Conservation (phyloP, 2,888 invertebrate species). For the Cacoxenus indagator region DNA sequence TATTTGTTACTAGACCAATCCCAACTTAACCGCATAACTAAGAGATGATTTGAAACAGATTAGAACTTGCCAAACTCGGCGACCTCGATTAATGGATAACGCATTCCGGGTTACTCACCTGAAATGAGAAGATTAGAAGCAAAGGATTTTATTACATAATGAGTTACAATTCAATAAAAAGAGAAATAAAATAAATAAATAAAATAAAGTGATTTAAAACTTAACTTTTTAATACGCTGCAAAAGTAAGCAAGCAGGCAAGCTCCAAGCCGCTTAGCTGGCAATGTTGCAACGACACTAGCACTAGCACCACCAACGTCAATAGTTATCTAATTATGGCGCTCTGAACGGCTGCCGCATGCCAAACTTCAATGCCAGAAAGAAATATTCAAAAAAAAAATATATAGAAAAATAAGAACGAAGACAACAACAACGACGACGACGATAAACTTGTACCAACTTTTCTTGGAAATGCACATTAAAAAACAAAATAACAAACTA, state of each 20-base stretch:
- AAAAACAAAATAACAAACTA: slow-evolving; percentile 10
- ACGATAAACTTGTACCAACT: slow-evolving; percentile 22
- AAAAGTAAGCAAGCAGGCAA: too few species aligned
- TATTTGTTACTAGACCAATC: too few species aligned
- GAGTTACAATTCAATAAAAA: background rate
- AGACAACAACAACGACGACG: background rate
- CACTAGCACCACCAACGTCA: too few species aligned
- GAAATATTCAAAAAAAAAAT: background rate
- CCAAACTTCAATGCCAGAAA: background rate
- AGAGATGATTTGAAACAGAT: background rate
- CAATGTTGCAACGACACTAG: too few species aligned
- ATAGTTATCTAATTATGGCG: slow-evolving; percentile 40
- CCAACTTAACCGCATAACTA: too few species aligned
- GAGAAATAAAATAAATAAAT: slow-evolving; percentile 3
- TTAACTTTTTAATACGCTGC: too few species aligned
- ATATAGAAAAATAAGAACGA: background rate
- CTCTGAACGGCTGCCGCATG: too few species aligned
- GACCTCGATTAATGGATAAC: too few species aligned
- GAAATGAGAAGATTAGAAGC: slow-evolving; percentile 38
- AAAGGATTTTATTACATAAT: slow-evolving; percentile 4
- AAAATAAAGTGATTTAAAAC: too few species aligned
- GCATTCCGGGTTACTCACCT: slow-evolving; percentile 43
- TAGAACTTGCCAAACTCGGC: slow-evolving; percentile 32
- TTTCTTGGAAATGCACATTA: slow-evolving; percentile 38
- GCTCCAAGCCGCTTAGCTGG: too few species aligned